These are phyloP conservation scores for Etheostoma nigrum DNA, from an alignment of 2,797 vertebrate genomes.

Conservation along the genomic window DNA sequence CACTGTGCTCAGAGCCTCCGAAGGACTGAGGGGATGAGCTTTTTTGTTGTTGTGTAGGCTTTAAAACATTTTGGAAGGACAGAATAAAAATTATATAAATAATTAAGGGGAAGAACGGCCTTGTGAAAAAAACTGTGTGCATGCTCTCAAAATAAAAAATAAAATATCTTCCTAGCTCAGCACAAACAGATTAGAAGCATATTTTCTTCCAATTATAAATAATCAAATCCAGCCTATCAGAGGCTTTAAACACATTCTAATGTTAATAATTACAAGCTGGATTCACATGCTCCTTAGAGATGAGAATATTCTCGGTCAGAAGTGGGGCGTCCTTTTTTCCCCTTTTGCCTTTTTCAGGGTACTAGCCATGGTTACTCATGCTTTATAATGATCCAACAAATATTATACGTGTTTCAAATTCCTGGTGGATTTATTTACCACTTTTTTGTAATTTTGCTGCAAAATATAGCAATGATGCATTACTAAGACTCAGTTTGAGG, in stretches of 20 bases:
- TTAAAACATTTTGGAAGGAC: not conserved
- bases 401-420: conserved; percentile 4
- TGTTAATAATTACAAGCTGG: conserved; percentile 16
- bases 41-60: not conserved
- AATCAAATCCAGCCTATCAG: conserved; percentile 11
- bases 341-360: not conserved
- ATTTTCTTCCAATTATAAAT: conserved; percentile 5
- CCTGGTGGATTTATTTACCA: not conserved
- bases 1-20: conserved; percentile 1
- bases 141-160: not conserved
- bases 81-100: not conserved
- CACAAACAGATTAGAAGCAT: conserved; percentile 10
- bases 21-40: conserved; percentile 15
- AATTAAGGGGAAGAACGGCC: rapidly evolving
- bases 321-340: not conserved
- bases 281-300: not conserved
- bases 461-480: not conserved
- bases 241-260: not conserved
- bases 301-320: not conserved
- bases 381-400: not conserved
- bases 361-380: not conserved
- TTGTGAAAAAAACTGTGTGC: not conserved
- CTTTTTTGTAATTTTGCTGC: not conserved
- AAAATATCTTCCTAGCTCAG: not conserved
- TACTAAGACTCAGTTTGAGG: not conserved